Percentiles rank a stretch among this genome's conserved stretches.
phyloP scores from a whole-genome alignment of 1,140 invertebrate genomes.

The Drosophila bocqueti region DNA sequence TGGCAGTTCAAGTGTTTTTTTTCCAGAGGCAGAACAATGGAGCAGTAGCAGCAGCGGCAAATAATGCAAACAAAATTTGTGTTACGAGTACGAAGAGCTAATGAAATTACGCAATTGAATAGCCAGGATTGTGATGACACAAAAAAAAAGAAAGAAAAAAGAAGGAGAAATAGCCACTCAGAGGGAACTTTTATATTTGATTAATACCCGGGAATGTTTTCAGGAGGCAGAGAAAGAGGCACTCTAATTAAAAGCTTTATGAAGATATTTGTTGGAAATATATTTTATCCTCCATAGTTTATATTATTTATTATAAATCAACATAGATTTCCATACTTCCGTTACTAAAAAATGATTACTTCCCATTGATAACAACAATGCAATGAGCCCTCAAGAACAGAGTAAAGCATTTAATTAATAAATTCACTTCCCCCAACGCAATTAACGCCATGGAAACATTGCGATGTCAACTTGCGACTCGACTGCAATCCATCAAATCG shows the following conservation, averaged over 20 bases:
- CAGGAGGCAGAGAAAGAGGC: neutral
- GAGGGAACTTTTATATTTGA: constrained; percentile 1
- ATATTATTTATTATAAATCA: neutral
- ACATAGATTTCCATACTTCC: no score
- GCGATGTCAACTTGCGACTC: constrained; percentile 42
- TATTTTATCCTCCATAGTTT: no score
- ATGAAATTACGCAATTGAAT: constrained; percentile 67
- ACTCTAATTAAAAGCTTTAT: neutral
- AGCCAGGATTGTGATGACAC: constrained; percentile 25
- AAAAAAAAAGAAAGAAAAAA: neutral
- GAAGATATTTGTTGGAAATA: neutral
- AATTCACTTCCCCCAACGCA: constrained; percentile 35
- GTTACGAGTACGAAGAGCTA: constrained; percentile 53
- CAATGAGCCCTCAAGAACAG: constrained; percentile 10
- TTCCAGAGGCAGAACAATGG: constrained; percentile 51
- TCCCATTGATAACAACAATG: neutral
- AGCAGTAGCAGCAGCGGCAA: constrained; percentile 12
- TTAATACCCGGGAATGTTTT: neutral
- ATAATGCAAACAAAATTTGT: constrained; percentile 45
- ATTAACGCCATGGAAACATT: constrained; percentile 37
- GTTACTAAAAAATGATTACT: neutral
- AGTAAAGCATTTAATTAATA: constrained; percentile 18
- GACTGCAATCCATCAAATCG: constrained; percentile 40
- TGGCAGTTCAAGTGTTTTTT: constrained; percentile 47
- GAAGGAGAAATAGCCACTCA: neutral